These are phyloP conservation scores for Collichthys lucidus DNA, from an alignment of 2,113 vertebrate species.

Conservation along the genomic window DNA sequence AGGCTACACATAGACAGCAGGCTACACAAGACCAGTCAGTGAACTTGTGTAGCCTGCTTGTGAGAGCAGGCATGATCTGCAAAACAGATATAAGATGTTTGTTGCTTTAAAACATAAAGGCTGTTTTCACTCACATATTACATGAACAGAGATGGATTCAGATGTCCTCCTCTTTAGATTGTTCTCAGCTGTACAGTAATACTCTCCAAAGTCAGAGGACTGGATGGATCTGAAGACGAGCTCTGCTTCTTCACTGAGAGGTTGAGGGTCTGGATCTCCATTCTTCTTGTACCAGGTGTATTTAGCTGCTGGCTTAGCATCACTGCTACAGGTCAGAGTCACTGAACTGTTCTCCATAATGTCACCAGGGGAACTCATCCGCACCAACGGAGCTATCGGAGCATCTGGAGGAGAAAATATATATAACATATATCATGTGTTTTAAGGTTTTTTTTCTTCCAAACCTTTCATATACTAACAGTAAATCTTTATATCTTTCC, in stretches of 20 bases:
- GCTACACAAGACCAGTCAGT: too few species aligned
- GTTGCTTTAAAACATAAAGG: too few species aligned
- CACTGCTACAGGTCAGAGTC: constrained; percentile 2
- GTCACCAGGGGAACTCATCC: neutral
- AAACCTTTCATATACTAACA: too few species aligned
- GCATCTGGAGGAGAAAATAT: constrained; percentile 24
- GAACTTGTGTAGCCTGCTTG: too few species aligned
- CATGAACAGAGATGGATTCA: neutral
- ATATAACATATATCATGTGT: neutral
- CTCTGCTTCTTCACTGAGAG: neutral
- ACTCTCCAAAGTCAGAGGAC: too few species aligned
- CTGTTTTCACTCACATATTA: constrained; percentile 39
- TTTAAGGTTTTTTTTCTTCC: neutral
- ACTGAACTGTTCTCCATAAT: neutral
- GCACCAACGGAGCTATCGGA: neutral
- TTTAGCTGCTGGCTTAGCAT: neutral
- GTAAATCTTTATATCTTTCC: too few species aligned
- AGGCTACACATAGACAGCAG: too few species aligned
- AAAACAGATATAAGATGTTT: too few species aligned
- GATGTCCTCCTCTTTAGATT: neutral
- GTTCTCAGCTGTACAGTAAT: constrained; percentile 20
- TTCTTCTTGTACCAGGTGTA: neutral
- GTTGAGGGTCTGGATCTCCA: too few species aligned
- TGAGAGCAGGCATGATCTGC: too few species aligned
- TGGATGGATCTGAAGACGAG: neutral